These are phyloP conservation scores for Lithophane socia DNA, from an alignment of 2,888 invertebrate genomes.

Conservation along the genomic window DNA sequence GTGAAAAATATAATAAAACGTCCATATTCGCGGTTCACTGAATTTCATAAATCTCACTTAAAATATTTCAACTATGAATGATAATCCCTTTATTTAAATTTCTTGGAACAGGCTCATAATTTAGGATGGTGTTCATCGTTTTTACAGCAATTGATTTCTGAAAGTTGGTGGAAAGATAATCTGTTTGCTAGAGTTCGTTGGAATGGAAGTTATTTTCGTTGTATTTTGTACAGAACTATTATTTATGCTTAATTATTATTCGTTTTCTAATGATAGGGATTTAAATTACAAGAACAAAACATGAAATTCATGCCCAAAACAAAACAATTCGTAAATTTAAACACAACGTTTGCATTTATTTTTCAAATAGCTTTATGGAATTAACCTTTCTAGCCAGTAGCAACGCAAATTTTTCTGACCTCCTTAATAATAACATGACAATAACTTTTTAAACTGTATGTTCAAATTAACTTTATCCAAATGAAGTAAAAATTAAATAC, in stretches of 20 bases:
- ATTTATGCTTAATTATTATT: background rate
- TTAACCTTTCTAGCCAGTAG: background rate
- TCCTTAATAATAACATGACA: background rate
- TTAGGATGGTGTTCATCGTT: constrained; percentile 27
- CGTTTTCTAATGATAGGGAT: background rate
- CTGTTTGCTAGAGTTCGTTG: constrained; percentile 20
- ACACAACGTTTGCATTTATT: background rate
- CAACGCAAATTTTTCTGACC: background rate
- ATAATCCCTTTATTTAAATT: constrained; percentile 34
- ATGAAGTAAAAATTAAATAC: too few relatives aligned
- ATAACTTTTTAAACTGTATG: background rate
- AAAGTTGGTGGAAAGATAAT: constrained; percentile 56
- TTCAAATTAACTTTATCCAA: too few relatives aligned
- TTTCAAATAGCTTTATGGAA: background rate
- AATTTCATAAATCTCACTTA: constrained; percentile 20
- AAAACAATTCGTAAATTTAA: background rate
- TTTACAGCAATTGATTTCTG: constrained; percentile 54
- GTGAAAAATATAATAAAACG: background rate
- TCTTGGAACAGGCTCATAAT: constrained; percentile 26
- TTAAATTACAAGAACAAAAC: too few relatives aligned
- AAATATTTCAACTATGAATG: constrained; percentile 17
- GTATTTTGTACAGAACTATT: background rate
- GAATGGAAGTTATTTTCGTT: constrained; percentile 23
- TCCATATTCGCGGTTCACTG: background rate
- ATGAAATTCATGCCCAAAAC: background rate